A percentile compares a stretch with the other conserved stretches of the same genome.
These are phyloP conservation scores for Heteractis magnifica DNA, from an alignment of 92 coral and sea anemone genomes.

Conservation along the genomic window DNA sequence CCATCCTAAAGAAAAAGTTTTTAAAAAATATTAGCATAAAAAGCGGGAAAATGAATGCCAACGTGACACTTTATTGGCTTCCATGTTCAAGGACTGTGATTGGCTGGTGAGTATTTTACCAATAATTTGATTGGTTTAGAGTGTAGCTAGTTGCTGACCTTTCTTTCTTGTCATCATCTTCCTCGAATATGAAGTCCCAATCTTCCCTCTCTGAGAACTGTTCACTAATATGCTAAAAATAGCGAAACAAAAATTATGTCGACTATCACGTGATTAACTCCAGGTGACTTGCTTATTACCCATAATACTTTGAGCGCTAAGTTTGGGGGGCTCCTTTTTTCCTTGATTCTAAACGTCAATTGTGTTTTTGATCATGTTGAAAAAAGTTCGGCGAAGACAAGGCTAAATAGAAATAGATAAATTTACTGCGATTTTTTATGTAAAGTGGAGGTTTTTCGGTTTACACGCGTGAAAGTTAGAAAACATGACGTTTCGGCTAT, in stretches of 20 bases:
- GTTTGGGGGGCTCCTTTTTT: too few relatives aligned
- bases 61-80: not conserved
- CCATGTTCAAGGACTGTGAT: not conserved
- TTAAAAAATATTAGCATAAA: not conserved
- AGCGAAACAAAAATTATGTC: slow-evolving; percentile 2
- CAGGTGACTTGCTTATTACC: not conserved
- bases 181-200: slow-evolving; percentile 26
- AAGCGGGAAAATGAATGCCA: not conserved
- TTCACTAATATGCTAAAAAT: slow-evolving; percentile 8
- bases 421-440: too few relatives aligned
- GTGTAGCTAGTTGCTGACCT: not conserved
- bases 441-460: too few relatives aligned
- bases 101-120: not conserved
- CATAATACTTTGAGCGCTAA: not conserved
- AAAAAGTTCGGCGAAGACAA: too few relatives aligned
- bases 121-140: not conserved
- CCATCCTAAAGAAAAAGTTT: slow-evolving; percentile 30
- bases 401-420: too few relatives aligned
- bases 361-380: too few relatives aligned
- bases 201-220: slow-evolving; percentile 7
- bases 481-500: too few relatives aligned
- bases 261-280: slow-evolving; percentile 10
- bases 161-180: slow-evolving; percentile 4
- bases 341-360: too few relatives aligned
- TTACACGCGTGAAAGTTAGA: too few relatives aligned